A percentile compares a stretch with the other conserved stretches of the same genome.
Evolutionary conservation across 2,113 vertebrate species (phyloP).

Genomic region (Chitala chitala): DNA sequence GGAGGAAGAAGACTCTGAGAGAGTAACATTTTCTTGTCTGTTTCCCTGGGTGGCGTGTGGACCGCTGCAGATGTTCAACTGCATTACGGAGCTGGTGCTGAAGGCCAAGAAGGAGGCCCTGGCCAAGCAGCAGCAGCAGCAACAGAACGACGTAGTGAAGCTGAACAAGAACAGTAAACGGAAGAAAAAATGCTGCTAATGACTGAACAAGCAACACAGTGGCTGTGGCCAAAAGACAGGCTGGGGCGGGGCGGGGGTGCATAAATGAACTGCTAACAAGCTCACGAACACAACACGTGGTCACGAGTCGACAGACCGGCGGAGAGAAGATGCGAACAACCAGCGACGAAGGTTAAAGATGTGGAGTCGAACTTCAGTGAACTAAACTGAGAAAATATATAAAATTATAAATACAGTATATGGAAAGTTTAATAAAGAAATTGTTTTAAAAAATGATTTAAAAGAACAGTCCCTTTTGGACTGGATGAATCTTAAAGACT

Average conservation of each 20-base stretch:
- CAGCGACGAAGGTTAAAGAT: conserved; percentile 26
- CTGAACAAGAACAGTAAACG: conserved; percentile 96
- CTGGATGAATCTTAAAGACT: conserved; percentile 57
- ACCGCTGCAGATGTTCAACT: conserved; percentile 90
- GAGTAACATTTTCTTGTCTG: background rate
- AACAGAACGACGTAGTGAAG: conserved; percentile 96
- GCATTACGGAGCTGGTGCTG: conserved; percentile 96
- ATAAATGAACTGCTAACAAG: too few relatives aligned
- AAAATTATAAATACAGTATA: conserved; percentile 35
- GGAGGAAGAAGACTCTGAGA: too few relatives aligned
- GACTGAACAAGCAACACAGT: too few relatives aligned
- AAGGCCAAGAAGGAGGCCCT: conserved; percentile 94
- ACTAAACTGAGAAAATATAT: conserved; percentile 31
- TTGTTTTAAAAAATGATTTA: conserved; percentile 23
- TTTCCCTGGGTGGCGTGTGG: conserved; percentile 9
- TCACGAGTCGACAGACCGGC: background rate
- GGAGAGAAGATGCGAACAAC: conserved; percentile 18
- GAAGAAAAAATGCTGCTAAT: conserved; percentile 97
- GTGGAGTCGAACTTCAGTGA: conserved; percentile 50
- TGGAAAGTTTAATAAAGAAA: conserved; percentile 60
- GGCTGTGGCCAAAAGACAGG: too few relatives aligned
- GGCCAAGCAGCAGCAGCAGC: conserved; percentile 94
- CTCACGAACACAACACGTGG: too few relatives aligned
- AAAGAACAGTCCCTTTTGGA: conserved; percentile 59
- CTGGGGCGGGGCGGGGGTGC: too few relatives aligned